These are phyloP conservation scores for Orthonevra nobilis DNA, from an alignment of 2,888 invertebrate genomes.

Conservation along the genomic window DNA sequence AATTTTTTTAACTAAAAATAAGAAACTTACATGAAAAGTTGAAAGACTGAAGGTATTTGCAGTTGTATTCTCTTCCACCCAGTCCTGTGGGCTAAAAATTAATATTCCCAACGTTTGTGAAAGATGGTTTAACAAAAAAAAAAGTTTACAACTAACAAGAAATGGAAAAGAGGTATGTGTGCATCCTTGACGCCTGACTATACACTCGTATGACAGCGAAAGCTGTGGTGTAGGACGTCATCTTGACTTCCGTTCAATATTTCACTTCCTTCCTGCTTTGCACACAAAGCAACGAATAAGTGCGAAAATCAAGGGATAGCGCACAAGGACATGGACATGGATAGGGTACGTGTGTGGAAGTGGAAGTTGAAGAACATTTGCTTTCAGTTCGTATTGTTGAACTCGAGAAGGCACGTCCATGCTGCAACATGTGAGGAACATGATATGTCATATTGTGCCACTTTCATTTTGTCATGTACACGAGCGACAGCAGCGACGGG, in stretches of 20 bases:
- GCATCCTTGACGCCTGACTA: background rate
- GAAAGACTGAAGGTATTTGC: no score
- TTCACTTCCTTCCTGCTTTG: slow-evolving; percentile 49
- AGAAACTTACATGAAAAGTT: background rate
- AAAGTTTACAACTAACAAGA: background rate
- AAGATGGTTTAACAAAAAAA: background rate
- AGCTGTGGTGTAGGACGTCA: slow-evolving; percentile 38
- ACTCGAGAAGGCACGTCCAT: slow-evolving; percentile 60
- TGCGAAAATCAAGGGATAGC: slow-evolving; percentile 60
- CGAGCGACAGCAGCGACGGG: slow-evolving; percentile 50
- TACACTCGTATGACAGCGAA: slow-evolving; percentile 32
- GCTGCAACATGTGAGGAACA: slow-evolving; percentile 64
- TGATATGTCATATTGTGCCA: slow-evolving; percentile 69
- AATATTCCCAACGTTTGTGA: background rate
- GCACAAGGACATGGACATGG: slow-evolving; percentile 44
- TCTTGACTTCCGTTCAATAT: slow-evolving; percentile 60
- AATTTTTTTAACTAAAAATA: no score
- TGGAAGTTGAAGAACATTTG: slow-evolving; percentile 37
- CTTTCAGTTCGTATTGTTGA: slow-evolving; percentile 44
- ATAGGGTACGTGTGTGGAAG: slow-evolving; percentile 5
- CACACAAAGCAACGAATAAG: slow-evolving; percentile 49
- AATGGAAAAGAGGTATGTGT: background rate
- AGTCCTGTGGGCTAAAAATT: no score
- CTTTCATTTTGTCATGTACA: slow-evolving; percentile 68
- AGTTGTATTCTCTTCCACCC: no score